Base-by-base conservation (phyloP, 64 coral and sea anemone species). In the Montipora foliosa region DNA sequence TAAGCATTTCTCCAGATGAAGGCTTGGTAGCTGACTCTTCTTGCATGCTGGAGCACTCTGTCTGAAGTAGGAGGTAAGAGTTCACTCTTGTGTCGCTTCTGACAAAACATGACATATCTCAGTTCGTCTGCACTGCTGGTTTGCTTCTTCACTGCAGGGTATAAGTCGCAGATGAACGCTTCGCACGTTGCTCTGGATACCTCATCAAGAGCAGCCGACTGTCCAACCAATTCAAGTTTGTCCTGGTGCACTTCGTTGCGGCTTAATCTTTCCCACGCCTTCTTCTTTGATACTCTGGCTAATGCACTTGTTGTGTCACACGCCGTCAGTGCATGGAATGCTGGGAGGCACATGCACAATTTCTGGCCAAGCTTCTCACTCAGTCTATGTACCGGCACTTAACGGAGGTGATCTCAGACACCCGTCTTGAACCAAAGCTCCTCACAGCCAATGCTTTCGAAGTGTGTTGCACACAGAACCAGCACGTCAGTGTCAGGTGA, bases 401-500 rank as follows among this genome's bases (percentile, higher is more conserved):
- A 93, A 2, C 83, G 74, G 60, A 79, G 91, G 8, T 76, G 60
- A 81, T 89, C 64, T 80, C 69, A 49, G 6, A 88, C 76, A 48
- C 91, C 83, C 1, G 75, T 90, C 0, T 45, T 29, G 11, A 90
- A 51, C 88, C 74, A 90, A 4, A 90, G 57, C 52, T 90, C 76
- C 17, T 79, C 17, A 79, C 74, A 93, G 14, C 64, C 48, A 19
- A 69, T 25, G 62, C 21, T 4, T 12, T 70, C 58, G 44, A 50
- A 88, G 46, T 70, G 29, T 14, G 74, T 47, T 66, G 67, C 48
- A 25, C 92, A 22, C 5, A 81, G 58, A 7, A 93, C 52, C 10
- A 93, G 47, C 22, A 93, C 58, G 66, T 93, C 83, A 15, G 82
- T 87, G 9, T 93, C 82, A 49, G 82, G 91, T 4, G 91, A 88